Percentiles rank a stretch among this genome's conserved stretches.
phyloP scores from a whole-genome alignment of 1,140 invertebrate species.

The Bemisia tabaci region DNA sequence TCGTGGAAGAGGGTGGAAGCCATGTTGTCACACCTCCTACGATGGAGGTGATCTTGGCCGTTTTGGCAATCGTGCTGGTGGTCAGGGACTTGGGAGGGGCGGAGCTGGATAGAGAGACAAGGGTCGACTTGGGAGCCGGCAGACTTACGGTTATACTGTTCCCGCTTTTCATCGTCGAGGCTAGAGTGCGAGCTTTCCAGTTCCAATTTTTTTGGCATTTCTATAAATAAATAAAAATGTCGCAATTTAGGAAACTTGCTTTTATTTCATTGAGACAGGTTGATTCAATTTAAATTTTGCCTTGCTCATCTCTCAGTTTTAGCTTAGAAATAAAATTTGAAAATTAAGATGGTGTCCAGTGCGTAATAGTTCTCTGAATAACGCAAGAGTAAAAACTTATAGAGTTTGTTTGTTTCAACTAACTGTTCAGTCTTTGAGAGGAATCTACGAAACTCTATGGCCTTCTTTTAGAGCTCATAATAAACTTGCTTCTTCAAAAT shows the following conservation, averaged over 20 bases:
- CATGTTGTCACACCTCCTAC: conserved; percentile 36
- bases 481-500: too few species aligned
- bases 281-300: too few species aligned
- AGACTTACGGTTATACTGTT: not conserved
- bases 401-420: too few species aligned
- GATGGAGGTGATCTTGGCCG: conserved; percentile 16
- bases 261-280: not conserved
- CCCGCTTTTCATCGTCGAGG: not conserved
- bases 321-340: too few species aligned
- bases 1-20: conserved; percentile 34
- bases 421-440: too few species aligned
- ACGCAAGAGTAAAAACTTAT: too few species aligned
- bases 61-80: not conserved
- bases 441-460: too few species aligned
- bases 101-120: conserved; percentile 5
- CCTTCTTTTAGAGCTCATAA: too few species aligned
- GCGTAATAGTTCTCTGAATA: too few species aligned
- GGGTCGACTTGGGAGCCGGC: not conserved
- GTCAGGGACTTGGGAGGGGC: not conserved
- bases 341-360: too few species aligned
- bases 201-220: not conserved
- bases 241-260: not conserved
- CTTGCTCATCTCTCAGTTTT: too few species aligned
- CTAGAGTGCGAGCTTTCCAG: not conserved
- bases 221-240: not conserved